A percentile compares a stretch with the other conserved stretches of the same genome.
These are phyloP conservation scores for Magallana angulata DNA, from an alignment of 1,140 invertebrate genomes.

Conservation along the genomic window DNA sequence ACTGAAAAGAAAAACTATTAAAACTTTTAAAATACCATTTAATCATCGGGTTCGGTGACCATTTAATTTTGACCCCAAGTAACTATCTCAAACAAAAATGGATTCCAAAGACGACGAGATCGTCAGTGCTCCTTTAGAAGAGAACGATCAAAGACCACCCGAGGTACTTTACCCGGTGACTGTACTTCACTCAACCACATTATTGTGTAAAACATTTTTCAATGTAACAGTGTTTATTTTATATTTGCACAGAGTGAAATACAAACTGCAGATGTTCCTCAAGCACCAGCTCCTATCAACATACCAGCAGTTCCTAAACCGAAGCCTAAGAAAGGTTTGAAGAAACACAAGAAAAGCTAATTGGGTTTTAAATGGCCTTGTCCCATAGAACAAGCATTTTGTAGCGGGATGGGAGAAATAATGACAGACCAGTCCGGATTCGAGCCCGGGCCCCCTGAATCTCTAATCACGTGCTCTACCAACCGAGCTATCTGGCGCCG, in stretches of 20 bases:
- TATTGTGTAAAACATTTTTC: background rate
- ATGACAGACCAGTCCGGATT: too few relatives aligned
- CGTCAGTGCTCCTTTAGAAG: background rate
- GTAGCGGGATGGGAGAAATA: too few relatives aligned
- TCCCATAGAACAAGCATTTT: too few relatives aligned
- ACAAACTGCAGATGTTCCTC: slow-evolving; percentile 9
- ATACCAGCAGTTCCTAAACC: slow-evolving; percentile 58
- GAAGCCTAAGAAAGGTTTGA: slow-evolving; percentile 66
- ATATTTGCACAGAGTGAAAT: slow-evolving; percentile 32
- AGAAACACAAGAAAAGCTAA: too few relatives aligned
- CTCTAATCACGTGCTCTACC: too few relatives aligned
- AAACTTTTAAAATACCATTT: background rate
- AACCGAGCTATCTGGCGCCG: too few relatives aligned
- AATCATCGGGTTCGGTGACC: background rate
- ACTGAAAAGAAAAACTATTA: background rate
- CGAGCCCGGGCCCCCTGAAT: too few relatives aligned
- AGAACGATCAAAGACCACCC: background rate
- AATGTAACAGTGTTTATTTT: background rate
- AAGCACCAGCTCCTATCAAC: slow-evolving; percentile 31
- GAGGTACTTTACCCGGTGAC: background rate
- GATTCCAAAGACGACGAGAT: slow-evolving; percentile 1
- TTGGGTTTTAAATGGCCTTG: too few relatives aligned
- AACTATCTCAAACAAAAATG: slow-evolving; percentile 28
- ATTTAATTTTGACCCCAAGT: slow-evolving; percentile 24
- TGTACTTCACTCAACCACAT: too few relatives aligned